These are phyloP conservation scores for Camponotus vicinus DNA, from an alignment of 1,140 invertebrate species.

Conservation along the genomic window DNA sequence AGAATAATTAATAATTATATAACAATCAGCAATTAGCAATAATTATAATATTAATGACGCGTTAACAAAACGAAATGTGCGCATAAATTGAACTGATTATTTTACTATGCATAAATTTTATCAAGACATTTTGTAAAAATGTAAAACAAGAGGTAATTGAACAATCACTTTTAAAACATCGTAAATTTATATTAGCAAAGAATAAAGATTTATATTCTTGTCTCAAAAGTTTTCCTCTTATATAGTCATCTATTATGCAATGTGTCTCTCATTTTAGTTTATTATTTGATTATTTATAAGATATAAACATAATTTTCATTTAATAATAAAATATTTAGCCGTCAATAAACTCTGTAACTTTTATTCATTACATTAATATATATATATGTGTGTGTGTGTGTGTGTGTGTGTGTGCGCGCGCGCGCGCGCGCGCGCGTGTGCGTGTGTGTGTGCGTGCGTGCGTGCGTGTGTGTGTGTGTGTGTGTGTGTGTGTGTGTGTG, in stretches of 20 bases:
- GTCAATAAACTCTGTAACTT: too few relatives aligned
- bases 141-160: background rate
- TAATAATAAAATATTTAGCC: background rate
- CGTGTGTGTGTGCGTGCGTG: too few relatives aligned
- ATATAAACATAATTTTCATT: too few relatives aligned
- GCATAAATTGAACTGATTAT: background rate
- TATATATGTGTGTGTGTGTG: too few relatives aligned
- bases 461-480: too few relatives aligned
- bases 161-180: background rate
- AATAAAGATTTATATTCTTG: too few relatives aligned
- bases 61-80: background rate
- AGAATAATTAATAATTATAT: conserved; percentile 2
- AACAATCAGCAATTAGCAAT: background rate
- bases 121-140: background rate
- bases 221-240: too few relatives aligned
- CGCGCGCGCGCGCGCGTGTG: too few relatives aligned
- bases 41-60: background rate
- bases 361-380: too few relatives aligned
- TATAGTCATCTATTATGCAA: too few relatives aligned
- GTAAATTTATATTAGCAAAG: background rate
- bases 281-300: background rate
- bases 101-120: background rate
- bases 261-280: background rate
- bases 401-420: too few relatives aligned
- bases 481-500: too few relatives aligned